These are phyloP conservation scores for Tetraneura akinire DNA, from an alignment of 1,140 invertebrate genomes.

Conservation along the genomic window DNA sequence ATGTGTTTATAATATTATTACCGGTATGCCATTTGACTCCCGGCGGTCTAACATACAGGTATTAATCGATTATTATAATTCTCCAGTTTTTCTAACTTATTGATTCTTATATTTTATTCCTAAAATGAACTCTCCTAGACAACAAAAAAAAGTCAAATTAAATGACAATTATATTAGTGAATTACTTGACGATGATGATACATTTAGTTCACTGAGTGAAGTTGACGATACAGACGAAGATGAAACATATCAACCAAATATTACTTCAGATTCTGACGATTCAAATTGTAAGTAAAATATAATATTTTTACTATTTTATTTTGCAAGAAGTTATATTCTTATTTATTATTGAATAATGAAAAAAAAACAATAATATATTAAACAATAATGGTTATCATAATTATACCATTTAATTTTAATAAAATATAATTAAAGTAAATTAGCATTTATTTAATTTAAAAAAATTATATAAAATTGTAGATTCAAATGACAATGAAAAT, in stretches of 20 bases:
- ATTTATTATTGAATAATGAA: not conserved
- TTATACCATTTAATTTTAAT: too few relatives aligned
- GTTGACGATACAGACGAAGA: constrained; percentile 1
- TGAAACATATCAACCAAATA: not conserved
- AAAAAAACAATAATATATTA: too few relatives aligned
- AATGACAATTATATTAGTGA: not conserved
- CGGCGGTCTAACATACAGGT: not conserved
- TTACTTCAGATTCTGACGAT: not conserved
- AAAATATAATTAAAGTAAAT: too few relatives aligned
- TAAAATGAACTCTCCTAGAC: not conserved
- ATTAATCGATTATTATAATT: too few relatives aligned
- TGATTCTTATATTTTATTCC: too few relatives aligned
- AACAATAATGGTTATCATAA: too few relatives aligned
- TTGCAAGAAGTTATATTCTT: not conserved
- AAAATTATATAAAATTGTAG: too few relatives aligned
- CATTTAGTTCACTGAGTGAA: not conserved
- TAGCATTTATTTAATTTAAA: too few relatives aligned
- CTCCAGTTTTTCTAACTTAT: not conserved
- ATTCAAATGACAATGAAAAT: too few relatives aligned
- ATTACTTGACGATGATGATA: not conserved
- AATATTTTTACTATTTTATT: not conserved
- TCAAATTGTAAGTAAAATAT: too few relatives aligned
- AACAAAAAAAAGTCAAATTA: too few relatives aligned
- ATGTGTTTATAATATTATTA: not conserved
- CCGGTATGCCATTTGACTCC: not conserved